Conservation (phyloP, 2,888 invertebrate species). For the Hololepta plana region DNA sequence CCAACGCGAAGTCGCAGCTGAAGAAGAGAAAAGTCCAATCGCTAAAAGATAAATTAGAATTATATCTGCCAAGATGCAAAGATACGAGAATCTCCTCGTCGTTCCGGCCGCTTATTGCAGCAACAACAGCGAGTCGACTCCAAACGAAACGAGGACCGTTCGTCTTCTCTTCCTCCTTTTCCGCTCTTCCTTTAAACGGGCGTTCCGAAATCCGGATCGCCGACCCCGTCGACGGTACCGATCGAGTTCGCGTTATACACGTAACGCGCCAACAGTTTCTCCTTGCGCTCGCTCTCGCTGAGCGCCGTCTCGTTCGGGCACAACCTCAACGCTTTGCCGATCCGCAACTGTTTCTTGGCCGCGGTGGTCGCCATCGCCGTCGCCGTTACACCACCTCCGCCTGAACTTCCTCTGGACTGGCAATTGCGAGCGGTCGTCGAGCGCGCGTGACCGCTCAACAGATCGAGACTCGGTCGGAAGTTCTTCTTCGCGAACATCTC, state of each 20-base stretch:
- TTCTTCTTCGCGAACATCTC: slow-evolving; percentile 27
- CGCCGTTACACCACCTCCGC: slow-evolving; percentile 4
- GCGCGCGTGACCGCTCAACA: no score
- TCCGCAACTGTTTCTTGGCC: slow-evolving; percentile 24
- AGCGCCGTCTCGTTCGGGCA: slow-evolving; percentile 23
- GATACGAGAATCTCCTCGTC: no score
- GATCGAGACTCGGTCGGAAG: no score
- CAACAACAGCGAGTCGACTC: no score
- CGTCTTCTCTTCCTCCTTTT: slow-evolving; percentile 5
- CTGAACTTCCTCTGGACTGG: slow-evolving; percentile 4
- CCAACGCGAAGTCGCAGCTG: no score
- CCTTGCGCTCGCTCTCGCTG: slow-evolving; percentile 21
- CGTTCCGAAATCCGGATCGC: slow-evolving; percentile 50
- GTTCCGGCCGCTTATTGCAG: no score
- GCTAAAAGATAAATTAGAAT: no score
- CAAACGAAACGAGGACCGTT: no score
- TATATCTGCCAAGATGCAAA: no score
- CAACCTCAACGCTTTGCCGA: slow-evolving; percentile 25
- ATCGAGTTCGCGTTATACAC: slow-evolving; percentile 26
- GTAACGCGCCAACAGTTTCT: slow-evolving; percentile 26
- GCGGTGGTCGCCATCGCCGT: slow-evolving; percentile 14
- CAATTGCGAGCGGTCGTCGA: slow-evolving; percentile 12
- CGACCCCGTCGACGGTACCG: slow-evolving; percentile 35
- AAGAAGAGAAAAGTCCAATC: no score
- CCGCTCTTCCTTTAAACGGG: slow-evolving; percentile 32